Percentiles rank a stretch among this genome's conserved stretches.
These are phyloP conservation scores for Papilio machaon DNA, from an alignment of 1,140 invertebrate genomes.

Conservation along the genomic window DNA sequence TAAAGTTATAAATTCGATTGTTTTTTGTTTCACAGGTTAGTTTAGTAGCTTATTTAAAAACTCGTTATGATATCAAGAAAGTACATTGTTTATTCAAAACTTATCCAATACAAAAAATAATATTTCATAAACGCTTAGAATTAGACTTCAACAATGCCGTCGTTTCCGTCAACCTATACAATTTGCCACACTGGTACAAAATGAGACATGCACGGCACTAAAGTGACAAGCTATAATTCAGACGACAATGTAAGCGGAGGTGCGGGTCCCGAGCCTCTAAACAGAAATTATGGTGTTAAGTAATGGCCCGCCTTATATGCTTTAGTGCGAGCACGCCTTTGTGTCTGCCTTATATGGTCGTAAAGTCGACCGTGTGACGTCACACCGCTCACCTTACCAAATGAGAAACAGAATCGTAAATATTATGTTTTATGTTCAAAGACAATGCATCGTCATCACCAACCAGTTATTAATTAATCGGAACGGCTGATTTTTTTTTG, in stretches of 20 bases:
- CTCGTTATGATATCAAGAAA: too few relatives aligned
- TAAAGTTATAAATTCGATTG: too few relatives aligned
- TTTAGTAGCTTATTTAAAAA: too few relatives aligned
- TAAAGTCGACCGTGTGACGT: constrained; percentile 52
- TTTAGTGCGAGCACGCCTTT: constrained; percentile 49
- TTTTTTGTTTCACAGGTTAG: too few relatives aligned
- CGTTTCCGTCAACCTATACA: background rate
- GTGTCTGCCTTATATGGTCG: constrained; percentile 50
- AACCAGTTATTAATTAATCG: background rate
- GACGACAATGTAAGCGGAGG: constrained; percentile 63
- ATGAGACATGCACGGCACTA: constrained; percentile 55
- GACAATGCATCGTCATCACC: constrained; percentile 33
- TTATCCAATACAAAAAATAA: background rate
- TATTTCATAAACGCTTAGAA: background rate
- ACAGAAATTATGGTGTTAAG: constrained; percentile 71
- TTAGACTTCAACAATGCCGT: background rate
- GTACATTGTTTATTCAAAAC: background rate
- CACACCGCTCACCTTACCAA: constrained; percentile 45
- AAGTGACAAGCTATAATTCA: constrained; percentile 69
- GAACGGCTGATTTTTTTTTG: background rate
- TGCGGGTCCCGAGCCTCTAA: constrained; percentile 55
- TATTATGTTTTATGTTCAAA: constrained; percentile 30
- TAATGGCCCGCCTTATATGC: constrained; percentile 59
- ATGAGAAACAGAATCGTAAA: constrained; percentile 53
- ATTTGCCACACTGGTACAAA: constrained; percentile 35